A percentile compares a stretch with the other conserved stretches of the same genome.
phyloP scores from a whole-genome alignment of 2,888 invertebrate species.

The Dimorphilus gyrociliatus region DNA sequence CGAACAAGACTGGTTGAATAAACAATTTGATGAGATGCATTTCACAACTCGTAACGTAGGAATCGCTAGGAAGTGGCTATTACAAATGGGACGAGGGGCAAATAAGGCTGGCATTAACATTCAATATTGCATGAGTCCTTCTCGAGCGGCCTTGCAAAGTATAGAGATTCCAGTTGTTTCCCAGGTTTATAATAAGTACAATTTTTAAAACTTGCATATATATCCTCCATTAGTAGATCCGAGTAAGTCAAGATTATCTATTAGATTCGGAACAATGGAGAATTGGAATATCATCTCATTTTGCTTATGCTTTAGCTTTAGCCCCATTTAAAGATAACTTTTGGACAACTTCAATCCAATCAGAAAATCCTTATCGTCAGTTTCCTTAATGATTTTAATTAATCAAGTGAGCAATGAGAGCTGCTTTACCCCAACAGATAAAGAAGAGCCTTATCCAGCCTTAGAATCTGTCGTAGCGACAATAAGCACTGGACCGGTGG shows the following conservation, averaged over 20 bases:
- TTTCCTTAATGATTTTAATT: too few relatives aligned
- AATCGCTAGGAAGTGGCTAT: constrained; percentile 14
- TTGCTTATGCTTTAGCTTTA: constrained; percentile 19
- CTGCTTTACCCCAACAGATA: too few relatives aligned
- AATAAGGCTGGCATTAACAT: constrained; percentile 13
- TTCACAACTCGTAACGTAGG: constrained; percentile 9
- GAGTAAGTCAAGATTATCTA: constrained; percentile 20
- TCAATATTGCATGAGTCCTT: constrained; percentile 18
- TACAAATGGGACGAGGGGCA: constrained; percentile 16
- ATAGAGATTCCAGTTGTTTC: constrained; percentile 14
- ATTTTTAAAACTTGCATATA: too few relatives aligned
- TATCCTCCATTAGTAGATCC: too few relatives aligned
- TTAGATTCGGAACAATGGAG: constrained; percentile 18
- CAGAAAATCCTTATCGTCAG: constrained; percentile 18
- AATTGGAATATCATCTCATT: constrained; percentile 20
- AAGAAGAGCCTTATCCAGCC: constrained; percentile 13
- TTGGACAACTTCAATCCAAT: constrained; percentile 21
- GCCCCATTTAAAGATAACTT: constrained; percentile 26
- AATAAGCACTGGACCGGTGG: constrained; percentile 19
- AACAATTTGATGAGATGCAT: constrained; percentile 12
- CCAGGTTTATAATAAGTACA: too few relatives aligned
- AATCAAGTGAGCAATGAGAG: too few relatives aligned
- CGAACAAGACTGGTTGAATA: constrained; percentile 19
- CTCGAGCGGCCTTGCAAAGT: constrained; percentile 12
- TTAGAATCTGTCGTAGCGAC: constrained; percentile 15